Evolutionary conservation across 2,888 invertebrate genomes (phyloP).

Genomic region (Drosophila anomalipes): DNA sequence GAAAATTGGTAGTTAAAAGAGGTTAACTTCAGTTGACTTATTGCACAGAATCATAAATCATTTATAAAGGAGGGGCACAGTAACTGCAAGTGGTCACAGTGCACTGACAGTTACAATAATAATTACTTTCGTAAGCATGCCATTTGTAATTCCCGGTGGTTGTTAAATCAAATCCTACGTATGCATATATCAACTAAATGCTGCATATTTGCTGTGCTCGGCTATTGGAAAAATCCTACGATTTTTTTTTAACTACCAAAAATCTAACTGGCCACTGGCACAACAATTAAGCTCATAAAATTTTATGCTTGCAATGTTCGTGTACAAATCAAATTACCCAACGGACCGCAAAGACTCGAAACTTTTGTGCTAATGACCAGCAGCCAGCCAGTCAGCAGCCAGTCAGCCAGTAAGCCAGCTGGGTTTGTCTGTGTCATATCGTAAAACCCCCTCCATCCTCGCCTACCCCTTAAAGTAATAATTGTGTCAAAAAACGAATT

Average conservation of each 20-base stretch:
- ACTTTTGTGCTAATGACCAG: conserved; percentile 47
- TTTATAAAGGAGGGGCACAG: neutral
- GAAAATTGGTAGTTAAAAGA: neutral
- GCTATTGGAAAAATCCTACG: neutral
- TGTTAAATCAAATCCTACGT: neutral
- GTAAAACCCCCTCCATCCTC: conserved; percentile 10
- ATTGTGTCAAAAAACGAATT: conserved; percentile 69
- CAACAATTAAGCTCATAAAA: conserved; percentile 45
- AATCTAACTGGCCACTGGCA: conserved; percentile 14
- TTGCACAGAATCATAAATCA: neutral
- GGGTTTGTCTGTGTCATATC: conserved; percentile 27
- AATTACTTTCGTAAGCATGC: neutral
- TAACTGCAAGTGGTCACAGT: neutral
- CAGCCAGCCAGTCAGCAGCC: conserved; percentile 31
- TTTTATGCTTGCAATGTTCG: conserved; percentile 48
- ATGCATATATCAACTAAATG: neutral
- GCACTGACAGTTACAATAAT: neutral
- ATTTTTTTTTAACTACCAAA: neutral
- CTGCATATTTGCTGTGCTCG: neutral
- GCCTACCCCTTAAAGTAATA: conserved; percentile 39
- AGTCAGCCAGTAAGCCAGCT: conserved; percentile 35
- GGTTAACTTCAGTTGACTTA: neutral
- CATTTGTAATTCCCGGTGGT: neutral
- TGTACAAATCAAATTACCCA: conserved; percentile 67
- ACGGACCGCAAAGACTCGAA: conserved; percentile 31